A percentile compares a stretch with the other conserved stretches of the same genome.
These are phyloP conservation scores for Drosophila gunungcola DNA, from an alignment of 1,140 invertebrate genomes.

Conservation along the genomic window DNA sequence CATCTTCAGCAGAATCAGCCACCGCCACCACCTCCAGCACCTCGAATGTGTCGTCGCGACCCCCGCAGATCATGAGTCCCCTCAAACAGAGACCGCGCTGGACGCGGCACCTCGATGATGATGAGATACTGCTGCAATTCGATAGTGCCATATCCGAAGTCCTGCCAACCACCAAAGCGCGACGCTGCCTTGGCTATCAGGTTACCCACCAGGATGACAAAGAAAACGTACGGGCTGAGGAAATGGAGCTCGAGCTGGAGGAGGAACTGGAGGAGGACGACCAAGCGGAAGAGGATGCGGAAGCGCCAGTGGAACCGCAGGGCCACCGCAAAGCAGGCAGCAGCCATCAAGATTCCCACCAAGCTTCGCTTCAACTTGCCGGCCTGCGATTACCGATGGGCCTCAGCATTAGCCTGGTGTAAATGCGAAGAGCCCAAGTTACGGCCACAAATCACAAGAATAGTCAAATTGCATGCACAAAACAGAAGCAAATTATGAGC, in stretches of 20 bases:
- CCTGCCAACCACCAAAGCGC: slow-evolving; percentile 52
- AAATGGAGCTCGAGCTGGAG: slow-evolving; percentile 14
- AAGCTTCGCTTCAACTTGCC: slow-evolving; percentile 33
- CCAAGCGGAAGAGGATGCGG: slow-evolving; percentile 31
- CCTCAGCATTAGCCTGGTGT: slow-evolving; percentile 68
- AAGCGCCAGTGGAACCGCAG: slow-evolving; percentile 32
- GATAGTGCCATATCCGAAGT: slow-evolving; percentile 80
- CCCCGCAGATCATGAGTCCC: slow-evolving; percentile 73
- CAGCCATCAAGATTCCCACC: slow-evolving; percentile 47
- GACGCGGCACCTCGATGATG: slow-evolving; percentile 68
- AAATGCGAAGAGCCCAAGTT: slow-evolving; percentile 12
- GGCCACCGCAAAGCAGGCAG: background rate
- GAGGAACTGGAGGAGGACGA: background rate
- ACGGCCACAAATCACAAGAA: slow-evolving; percentile 16
- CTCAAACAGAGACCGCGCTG: slow-evolving; percentile 68
- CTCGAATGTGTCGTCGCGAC: background rate
- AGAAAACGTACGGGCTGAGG: background rate
- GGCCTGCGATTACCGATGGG: slow-evolving; percentile 59
- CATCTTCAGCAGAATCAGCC: background rate
- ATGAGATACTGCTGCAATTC: slow-evolving; percentile 80
- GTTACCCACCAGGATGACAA: slow-evolving; percentile 40
- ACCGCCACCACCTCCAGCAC: slow-evolving; percentile 3
- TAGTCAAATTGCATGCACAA: slow-evolving; percentile 76
- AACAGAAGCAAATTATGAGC: slow-evolving; percentile 37
- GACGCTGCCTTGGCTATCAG: slow-evolving; percentile 59